A percentile compares a stretch with the other conserved stretches of the same genome.
phyloP scores from a whole-genome alignment of 92 coral and sea anemone species.

The Epizoanthus scotinus region DNA sequence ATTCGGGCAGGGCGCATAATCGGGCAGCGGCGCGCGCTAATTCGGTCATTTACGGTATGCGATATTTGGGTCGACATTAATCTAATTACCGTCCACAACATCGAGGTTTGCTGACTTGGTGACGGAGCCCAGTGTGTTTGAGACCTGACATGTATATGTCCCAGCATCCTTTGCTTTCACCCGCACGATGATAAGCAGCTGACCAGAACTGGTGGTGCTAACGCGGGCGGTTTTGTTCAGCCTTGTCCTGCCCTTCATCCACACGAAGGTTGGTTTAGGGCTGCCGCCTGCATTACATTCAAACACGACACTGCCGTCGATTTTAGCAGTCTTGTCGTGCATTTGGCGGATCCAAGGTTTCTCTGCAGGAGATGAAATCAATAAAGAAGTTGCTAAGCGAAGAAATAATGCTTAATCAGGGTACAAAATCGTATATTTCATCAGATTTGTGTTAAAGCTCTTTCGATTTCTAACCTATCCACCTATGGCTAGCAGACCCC shows the following conservation, averaged over 20 bases:
- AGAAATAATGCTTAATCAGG: background rate
- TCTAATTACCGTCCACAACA: constrained; percentile 59
- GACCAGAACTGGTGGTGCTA: constrained; percentile 63
- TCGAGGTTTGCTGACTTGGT: constrained; percentile 51
- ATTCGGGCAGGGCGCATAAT: no score
- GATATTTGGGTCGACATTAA: background rate
- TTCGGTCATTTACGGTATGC: no score
- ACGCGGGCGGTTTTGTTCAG: constrained; percentile 51
- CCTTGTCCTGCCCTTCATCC: constrained; percentile 56
- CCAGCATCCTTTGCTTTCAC: constrained; percentile 60
- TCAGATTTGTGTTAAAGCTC: no score
- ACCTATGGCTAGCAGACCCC: no score
- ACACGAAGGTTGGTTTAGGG: constrained; percentile 63
- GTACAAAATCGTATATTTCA: no score
- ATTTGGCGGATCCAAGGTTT: constrained; percentile 52
- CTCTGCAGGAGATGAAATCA: constrained; percentile 39
- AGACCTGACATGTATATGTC: constrained; percentile 65
- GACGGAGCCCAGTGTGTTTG: constrained; percentile 68
- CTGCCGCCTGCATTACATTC: constrained; percentile 72
- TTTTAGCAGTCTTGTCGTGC: constrained; percentile 51
- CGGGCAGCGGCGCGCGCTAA: no score
- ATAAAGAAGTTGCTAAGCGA: no score
- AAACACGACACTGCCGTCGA: constrained; percentile 69
- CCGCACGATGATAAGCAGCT: constrained; percentile 64
- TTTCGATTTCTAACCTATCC: no score